A percentile compares a stretch with the other conserved stretches of the same genome.
Conservation (phyloP, 92 coral and sea anemone species). For the Actinostola sp. region DNA sequence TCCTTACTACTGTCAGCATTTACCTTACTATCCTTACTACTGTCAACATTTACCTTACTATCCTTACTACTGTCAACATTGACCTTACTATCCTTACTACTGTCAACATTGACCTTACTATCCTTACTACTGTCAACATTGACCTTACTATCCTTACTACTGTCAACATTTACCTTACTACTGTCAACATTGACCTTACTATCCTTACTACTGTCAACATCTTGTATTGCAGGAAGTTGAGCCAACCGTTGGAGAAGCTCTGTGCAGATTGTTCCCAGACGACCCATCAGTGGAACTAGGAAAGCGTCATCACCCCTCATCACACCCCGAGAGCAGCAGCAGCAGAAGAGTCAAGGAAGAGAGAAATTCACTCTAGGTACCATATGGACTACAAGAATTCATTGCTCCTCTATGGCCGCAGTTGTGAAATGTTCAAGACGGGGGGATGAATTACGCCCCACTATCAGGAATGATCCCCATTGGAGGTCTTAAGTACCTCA, state of each 20-base stretch:
- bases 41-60: too few species aligned
- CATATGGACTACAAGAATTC: conserved; percentile 12
- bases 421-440: conserved; percentile 19
- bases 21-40: too few species aligned
- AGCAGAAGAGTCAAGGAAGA: conserved; percentile 77
- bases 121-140: too few species aligned
- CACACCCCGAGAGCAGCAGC: conserved; percentile 31
- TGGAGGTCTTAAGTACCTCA: conserved; percentile 17
- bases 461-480: not conserved
- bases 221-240: conserved; percentile 93
- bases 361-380: conserved; percentile 73
- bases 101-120: too few species aligned
- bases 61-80: too few species aligned
- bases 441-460: conserved; percentile 17
- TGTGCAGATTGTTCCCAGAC: conserved; percentile 93
- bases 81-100: too few species aligned
- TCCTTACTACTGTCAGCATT: too few species aligned
- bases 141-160: too few species aligned
- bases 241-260: conserved; percentile 83
- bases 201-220: too few species aligned
- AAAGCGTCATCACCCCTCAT: conserved; percentile 43
- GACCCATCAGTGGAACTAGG: conserved; percentile 77
- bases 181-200: too few species aligned
- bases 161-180: too few species aligned
- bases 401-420: conserved; percentile 5